Percentiles rank a stretch among this genome's conserved stretches.
phyloP scores from a whole-genome alignment of 1,140 invertebrate species.

The Diploscapter pachys region DNA sequence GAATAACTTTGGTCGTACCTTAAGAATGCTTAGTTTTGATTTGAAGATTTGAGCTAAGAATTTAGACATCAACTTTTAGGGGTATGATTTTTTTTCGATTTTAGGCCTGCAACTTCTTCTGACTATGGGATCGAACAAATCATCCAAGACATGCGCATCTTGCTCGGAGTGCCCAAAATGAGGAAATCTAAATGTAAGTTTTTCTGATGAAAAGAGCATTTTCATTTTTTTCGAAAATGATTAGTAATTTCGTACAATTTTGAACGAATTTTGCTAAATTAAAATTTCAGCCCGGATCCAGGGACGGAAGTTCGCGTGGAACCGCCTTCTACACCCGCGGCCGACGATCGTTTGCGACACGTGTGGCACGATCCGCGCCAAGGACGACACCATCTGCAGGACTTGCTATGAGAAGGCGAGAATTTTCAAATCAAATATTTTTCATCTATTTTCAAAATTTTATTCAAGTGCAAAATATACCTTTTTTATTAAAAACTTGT shows the following conservation, averaged over 20 bases:
- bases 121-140: conserved; percentile 29
- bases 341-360: conserved; percentile 34
- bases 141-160: conserved; percentile 34
- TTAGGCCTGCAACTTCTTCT: not conserved
- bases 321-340: conserved; percentile 28
- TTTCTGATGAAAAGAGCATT: not conserved
- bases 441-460: no score
- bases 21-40: no score
- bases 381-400: conserved; percentile 39
- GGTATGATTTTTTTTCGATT: not conserved
- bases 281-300: conserved; percentile 37
- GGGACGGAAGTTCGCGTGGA: conserved; percentile 41
- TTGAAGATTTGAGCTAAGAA: no score
- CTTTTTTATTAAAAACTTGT: not conserved
- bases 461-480: no score
- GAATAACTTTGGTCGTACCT: no score
- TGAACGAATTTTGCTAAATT: not conserved
- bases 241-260: no score
- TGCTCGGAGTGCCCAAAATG: conserved; percentile 42
- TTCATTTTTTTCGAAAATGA: not conserved
- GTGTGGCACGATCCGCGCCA: conserved; percentile 36
- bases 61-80: no score
- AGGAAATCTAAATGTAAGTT: conserved; percentile 40
- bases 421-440: no score
- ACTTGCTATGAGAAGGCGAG: conserved; percentile 33